These are phyloP conservation scores for Epistrophe eligans DNA, from an alignment of 2,888 invertebrate genomes.

Conservation along the genomic window DNA sequence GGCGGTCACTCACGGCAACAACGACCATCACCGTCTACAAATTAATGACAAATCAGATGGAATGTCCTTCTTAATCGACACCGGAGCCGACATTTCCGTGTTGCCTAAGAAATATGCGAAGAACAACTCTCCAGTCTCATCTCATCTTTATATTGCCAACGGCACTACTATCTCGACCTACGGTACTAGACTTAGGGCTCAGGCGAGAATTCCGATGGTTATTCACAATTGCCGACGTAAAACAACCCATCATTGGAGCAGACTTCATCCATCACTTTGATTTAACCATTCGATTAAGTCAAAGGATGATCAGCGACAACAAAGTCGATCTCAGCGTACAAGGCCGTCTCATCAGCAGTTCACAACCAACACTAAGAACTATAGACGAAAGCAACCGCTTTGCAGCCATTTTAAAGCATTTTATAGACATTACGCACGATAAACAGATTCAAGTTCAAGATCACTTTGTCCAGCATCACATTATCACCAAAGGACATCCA, in stretches of 20 bases:
- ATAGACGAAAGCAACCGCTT: constrained; percentile 65
- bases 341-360: constrained; percentile 4
- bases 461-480: too few relatives aligned
- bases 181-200: constrained; percentile 27
- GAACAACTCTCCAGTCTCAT: background rate
- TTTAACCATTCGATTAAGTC: too few relatives aligned
- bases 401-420: constrained; percentile 77
- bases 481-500: too few relatives aligned
- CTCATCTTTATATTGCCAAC: constrained; percentile 34
- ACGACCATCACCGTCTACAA: background rate
- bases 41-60: background rate
- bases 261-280: too few relatives aligned
- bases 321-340: constrained; percentile 1
- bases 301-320: constrained; percentile 15
- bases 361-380: constrained; percentile 20
- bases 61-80: constrained; percentile 31
- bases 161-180: constrained; percentile 35
- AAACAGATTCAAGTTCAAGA: too few relatives aligned
- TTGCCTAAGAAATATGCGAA: background rate
- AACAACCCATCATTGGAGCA: too few relatives aligned
- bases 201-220: constrained; percentile 30
- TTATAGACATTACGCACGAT: too few relatives aligned
- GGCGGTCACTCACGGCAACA: background rate
- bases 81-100: background rate
- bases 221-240: constrained; percentile 19